phyloP scores from a whole-genome alignment of 2,888 invertebrate species.

The Pyrgus malvae region DNA sequence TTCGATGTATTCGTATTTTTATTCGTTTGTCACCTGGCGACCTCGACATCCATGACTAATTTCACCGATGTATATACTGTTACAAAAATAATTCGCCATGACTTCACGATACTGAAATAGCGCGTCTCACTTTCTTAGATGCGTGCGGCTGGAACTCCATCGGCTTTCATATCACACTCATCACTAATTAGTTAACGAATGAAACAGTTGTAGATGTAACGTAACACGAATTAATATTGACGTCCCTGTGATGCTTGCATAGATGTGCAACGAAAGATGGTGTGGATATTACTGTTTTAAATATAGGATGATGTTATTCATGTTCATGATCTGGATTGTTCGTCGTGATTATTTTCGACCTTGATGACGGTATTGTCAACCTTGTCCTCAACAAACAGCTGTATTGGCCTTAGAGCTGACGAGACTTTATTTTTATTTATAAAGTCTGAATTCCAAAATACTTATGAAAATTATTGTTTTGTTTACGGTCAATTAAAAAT shows the following conservation, averaged over 20 bases:
- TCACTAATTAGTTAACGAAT: slow-evolving; percentile 16
- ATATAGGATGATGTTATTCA: slow-evolving; percentile 53
- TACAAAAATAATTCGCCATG: slow-evolving; percentile 72
- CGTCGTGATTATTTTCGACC: slow-evolving; percentile 64
- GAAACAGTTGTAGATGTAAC: not conserved
- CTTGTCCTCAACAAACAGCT: slow-evolving; percentile 65
- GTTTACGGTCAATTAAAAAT: no score
- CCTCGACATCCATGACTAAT: slow-evolving; percentile 70
- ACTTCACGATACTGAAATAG: slow-evolving; percentile 73
- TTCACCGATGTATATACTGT: slow-evolving; percentile 60
- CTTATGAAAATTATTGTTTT: not conserved
- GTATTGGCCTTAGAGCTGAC: slow-evolving; percentile 51
- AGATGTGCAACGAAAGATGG: not conserved
- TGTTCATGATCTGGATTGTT: slow-evolving; percentile 53
- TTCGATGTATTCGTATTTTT: slow-evolving; percentile 49
- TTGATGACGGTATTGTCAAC: slow-evolving; percentile 77
- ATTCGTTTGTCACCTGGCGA: slow-evolving; percentile 61
- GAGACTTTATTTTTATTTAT: slow-evolving; percentile 49
- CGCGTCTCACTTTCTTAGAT: slow-evolving; percentile 49
- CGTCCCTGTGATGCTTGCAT: not conserved
- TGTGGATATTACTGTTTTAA: slow-evolving; percentile 33
- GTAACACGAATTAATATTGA: not conserved
- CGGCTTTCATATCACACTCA: slow-evolving; percentile 10
- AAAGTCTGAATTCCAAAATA: slow-evolving; percentile 15
- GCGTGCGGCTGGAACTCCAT: slow-evolving; percentile 29